Evolutionary conservation across 2,888 invertebrate genomes (phyloP).

Genomic region (Netelia inedita): DNA sequence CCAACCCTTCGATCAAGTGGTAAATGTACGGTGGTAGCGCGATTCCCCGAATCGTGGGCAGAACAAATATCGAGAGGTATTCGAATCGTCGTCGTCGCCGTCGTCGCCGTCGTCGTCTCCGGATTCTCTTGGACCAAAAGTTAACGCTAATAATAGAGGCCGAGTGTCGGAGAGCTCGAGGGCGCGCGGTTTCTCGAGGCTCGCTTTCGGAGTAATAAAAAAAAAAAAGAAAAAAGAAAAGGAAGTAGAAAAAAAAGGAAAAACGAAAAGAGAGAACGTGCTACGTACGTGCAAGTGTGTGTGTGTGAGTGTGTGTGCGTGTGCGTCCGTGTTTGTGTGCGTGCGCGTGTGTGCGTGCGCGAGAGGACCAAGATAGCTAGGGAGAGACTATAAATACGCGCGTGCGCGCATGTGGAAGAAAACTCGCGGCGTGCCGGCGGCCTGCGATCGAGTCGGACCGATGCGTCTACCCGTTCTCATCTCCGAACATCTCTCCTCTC

Average conservation of each 20-base stretch:
- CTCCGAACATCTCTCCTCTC: too few relatives aligned
- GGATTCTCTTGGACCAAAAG: slow-evolving; percentile 71
- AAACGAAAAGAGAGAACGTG: not conserved
- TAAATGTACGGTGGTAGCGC: not conserved
- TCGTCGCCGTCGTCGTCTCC: slow-evolving; percentile 13
- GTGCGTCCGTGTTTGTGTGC: not conserved
- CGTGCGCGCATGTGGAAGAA: not conserved
- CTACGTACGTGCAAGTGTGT: not conserved
- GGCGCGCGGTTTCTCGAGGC: slow-evolving; percentile 76
- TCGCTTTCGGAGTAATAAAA: slow-evolving; percentile 59
- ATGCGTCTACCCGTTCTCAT: not conserved
- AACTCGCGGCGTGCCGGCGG: not conserved
- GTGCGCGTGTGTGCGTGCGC: not conserved
- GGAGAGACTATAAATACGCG: not conserved
- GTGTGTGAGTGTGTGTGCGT: not conserved
- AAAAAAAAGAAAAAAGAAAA: slow-evolving; percentile 23
- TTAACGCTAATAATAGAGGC: slow-evolving; percentile 77
- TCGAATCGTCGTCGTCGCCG: not conserved
- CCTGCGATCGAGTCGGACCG: not conserved
- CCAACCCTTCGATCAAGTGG: not conserved
- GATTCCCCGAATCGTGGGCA: not conserved
- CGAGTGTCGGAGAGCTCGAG: slow-evolving; percentile 69
- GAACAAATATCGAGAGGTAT: slow-evolving; percentile 22
- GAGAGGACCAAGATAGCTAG: not conserved
- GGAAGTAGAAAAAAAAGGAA: slow-evolving; percentile 18